Percentiles rank a stretch among this genome's conserved stretches.
Conservation (phyloP, 2,888 invertebrate species). For the Cantharis nigra region DNA sequence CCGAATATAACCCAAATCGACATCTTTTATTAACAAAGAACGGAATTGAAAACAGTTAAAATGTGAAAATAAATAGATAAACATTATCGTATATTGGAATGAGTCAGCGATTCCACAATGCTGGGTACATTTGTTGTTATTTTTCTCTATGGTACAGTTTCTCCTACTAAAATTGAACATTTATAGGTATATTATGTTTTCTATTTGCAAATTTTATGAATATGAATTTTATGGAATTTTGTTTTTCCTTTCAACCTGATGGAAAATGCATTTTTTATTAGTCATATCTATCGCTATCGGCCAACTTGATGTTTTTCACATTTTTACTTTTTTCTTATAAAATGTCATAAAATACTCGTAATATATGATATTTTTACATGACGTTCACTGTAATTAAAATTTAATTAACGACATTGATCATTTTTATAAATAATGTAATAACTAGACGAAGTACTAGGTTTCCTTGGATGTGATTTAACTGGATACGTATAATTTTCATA, state of each 20-base stretch:
- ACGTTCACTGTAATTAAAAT: no score
- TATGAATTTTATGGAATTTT: constrained; percentile 20
- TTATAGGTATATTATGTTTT: constrained; percentile 20
- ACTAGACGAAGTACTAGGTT: no score
- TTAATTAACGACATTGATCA: no score
- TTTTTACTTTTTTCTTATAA: not conserved
- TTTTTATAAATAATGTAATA: no score
- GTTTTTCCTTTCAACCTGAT: constrained; percentile 5
- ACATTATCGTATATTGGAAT: constrained; percentile 26
- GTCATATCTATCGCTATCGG: not conserved
- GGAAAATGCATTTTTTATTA: constrained; percentile 12
- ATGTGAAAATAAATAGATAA: constrained; percentile 23
- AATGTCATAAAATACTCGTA: no score
- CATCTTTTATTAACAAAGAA: constrained; percentile 22
- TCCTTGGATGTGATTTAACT: no score
- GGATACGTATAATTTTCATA: no score
- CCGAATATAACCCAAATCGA: constrained; percentile 16
- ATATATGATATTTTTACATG: no score
- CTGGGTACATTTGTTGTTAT: constrained; percentile 22
- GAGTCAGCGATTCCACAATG: constrained; percentile 9
- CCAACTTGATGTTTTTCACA: not conserved
- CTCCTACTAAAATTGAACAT: constrained; percentile 13
- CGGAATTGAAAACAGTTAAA: constrained; percentile 26
- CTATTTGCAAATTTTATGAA: constrained; percentile 25
- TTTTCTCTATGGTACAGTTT: constrained; percentile 22